Percentiles rank a stretch among this genome's conserved stretches.
Conservation (phyloP, 2,797 vertebrate genomes). For the Poecile montanus region DNA sequence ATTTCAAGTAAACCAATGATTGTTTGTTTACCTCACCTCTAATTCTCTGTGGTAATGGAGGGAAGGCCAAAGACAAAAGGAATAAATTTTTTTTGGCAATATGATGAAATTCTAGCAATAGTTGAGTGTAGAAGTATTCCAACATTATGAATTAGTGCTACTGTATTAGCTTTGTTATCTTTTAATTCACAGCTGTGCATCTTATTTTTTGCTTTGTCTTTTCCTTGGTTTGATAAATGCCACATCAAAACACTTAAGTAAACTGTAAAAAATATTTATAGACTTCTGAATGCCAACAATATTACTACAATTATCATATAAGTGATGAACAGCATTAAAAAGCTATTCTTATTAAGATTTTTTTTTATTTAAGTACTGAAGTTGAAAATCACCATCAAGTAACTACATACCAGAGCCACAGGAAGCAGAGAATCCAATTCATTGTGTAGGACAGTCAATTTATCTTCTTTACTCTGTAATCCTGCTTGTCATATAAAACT, state of each 20-base stretch:
- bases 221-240: neutral
- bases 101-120: neutral
- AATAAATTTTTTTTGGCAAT: neutral
- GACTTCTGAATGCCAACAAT: neutral
- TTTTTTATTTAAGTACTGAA: neutral
- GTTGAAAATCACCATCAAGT: neutral
- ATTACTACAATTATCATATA: conserved; percentile 18
- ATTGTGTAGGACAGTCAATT: neutral
- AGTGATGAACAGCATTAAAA: neutral
- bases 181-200: neutral
- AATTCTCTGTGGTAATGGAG: neutral
- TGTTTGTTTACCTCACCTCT: neutral
- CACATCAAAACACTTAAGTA: conserved; percentile 12
- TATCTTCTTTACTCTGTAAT: neutral
- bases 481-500: neutral
- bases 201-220: neutral
- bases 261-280: conserved; percentile 30
- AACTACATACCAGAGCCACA: neutral
- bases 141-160: neutral
- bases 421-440: neutral
- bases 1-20: neutral
- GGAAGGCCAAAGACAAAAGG: neutral
- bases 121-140: neutral
- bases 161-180: neutral
- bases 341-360: neutral